phyloP scores from a whole-genome alignment of 1,140 invertebrate genomes.

The Tachypleus tridentatus region DNA sequence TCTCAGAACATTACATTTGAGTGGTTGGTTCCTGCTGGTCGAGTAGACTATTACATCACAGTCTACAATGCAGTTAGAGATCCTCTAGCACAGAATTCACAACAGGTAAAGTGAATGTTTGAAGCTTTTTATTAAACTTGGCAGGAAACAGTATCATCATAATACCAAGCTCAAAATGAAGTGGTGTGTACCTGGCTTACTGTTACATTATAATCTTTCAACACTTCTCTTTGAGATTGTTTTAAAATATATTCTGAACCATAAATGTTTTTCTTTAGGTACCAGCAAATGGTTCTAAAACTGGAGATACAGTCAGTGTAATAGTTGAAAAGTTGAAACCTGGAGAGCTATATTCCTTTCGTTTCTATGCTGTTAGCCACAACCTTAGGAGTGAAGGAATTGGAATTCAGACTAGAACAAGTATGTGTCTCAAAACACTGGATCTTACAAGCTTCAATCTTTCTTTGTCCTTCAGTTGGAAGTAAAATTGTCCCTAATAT shows the following conservation, averaged over 20 bases:
- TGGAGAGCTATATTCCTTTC: constrained; percentile 62
- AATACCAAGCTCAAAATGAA: too few species aligned
- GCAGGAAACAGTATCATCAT: too few species aligned
- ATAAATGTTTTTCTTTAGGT: constrained; percentile 1
- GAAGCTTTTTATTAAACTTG: too few species aligned
- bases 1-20: constrained; percentile 79
- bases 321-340: constrained; percentile 62
- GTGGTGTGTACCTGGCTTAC: too few species aligned
- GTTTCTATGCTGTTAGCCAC: constrained; percentile 55
- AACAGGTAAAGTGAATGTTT: constrained; percentile 12
- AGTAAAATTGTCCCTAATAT: not conserved
- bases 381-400: constrained; percentile 29
- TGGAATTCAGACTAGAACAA: constrained; percentile 44
- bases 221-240: too few species aligned
- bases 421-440: constrained; percentile 38
- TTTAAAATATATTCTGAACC: too few species aligned
- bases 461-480: not conserved
- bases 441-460: too few species aligned
- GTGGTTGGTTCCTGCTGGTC: constrained; percentile 68
- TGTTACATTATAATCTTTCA: too few species aligned
- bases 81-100: constrained; percentile 21
- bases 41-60: constrained; percentile 59
- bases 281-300: constrained; percentile 28
- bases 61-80: constrained; percentile 28
- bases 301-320: constrained; percentile 38